phyloP scores from a whole-genome alignment of 1,140 invertebrate genomes.

The Drosophila jambulina region DNA sequence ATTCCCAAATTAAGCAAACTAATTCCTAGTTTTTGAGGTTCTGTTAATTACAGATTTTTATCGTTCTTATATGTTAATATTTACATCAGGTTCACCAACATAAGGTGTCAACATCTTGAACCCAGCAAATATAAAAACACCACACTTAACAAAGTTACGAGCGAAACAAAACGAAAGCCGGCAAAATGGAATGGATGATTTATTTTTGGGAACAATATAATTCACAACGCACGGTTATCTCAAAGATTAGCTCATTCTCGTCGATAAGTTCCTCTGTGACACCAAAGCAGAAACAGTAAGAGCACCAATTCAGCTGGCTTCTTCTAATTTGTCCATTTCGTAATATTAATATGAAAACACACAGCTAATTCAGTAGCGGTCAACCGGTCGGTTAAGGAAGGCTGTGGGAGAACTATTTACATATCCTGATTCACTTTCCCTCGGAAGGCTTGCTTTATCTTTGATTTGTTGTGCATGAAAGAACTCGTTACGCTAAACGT shows the following conservation, averaged over 20 bases:
- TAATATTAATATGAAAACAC: not conserved
- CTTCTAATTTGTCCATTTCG: not conserved
- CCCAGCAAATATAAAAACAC: not conserved
- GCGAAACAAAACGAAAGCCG: not conserved
- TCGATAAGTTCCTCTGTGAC: not conserved
- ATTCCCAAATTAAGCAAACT: not conserved
- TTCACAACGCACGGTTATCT: not conserved
- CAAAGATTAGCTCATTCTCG: not conserved
- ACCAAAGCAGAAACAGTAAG: not conserved
- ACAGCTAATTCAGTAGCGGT: not conserved
- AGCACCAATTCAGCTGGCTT: not conserved
- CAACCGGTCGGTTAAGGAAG: not conserved
- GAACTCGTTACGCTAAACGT: conserved; percentile 14
- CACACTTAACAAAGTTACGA: not conserved
- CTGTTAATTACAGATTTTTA: not conserved
- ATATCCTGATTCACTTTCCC: conserved; percentile 1
- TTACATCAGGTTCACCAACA: not conserved
- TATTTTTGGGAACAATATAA: not conserved
- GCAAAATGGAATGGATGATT: not conserved
- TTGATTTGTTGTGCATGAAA: not conserved
- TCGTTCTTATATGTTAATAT: not conserved
- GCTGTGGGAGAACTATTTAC: not conserved
- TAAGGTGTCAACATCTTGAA: not conserved
- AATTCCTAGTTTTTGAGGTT: not conserved
- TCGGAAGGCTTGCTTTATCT: not conserved